Evolutionary conservation across 2,888 invertebrate species (phyloP), one percentile per base, ranked within the genome.

Genomic region (Cantharis nigra): DNA sequence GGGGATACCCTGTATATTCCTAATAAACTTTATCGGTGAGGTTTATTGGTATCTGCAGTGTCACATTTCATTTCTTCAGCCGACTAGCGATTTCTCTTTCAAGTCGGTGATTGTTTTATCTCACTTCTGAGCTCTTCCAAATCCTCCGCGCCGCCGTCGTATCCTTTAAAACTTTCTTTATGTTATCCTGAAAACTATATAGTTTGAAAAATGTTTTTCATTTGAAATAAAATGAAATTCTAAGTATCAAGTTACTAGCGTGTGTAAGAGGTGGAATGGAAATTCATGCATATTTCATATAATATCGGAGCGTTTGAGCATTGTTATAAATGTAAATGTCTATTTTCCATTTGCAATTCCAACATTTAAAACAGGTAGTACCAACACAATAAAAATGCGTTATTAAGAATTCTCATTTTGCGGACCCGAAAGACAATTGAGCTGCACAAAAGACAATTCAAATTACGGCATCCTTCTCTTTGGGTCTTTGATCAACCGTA

Each of bases 241-340:
- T 69, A 69, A 69, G 28, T 23, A 26, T 26, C 23, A 30, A 30
- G 26, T 69, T 69, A 16, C 14, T 16, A 33, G 78, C 81, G 83
- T 82, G 83, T 84, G 84, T 82, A 83, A 84, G 81, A 84, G 84
- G 65, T 82, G 84, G 83, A 83, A 82, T 82, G 81, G 81, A 80
- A 80, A 83, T 69, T 80, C 77, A 84, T 85, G 87, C 87, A 85
- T 84, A 87, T 87, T 86, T 87, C 87, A 85, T 85, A 87, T 86
- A 79, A 77, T 82, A 84, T 84, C 80, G 80, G 84, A 85, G 85
- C 85, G 86, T 86, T 86, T 84, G 85, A 85, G 83, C 82, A 83
- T 86, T 85, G 86, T 87, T 87, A 87, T 81, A 83, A 84, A 87
- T 87, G 87, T 83, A 85, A 87, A 87, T 86, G 83, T 69, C 67